Evolutionary conservation across 2,888 invertebrate genomes (phyloP).

Genomic region (Morinoia aosen): DNA sequence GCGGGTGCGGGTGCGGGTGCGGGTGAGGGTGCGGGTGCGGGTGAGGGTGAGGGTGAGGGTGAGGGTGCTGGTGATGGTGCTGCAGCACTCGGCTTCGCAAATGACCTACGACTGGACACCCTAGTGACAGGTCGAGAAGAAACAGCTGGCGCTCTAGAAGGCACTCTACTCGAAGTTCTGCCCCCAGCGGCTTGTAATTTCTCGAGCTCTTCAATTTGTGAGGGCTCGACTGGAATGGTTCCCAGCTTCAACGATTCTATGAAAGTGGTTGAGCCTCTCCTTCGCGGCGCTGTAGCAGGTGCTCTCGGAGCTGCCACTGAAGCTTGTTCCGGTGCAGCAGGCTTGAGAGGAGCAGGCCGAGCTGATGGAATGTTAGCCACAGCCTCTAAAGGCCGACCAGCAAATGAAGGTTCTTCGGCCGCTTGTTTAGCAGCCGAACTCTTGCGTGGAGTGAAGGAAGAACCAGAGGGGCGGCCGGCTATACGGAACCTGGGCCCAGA

Average conservation of each 20-base stretch:
- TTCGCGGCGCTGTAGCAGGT: neutral
- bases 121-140: constrained; percentile 23
- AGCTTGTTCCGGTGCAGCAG: neutral
- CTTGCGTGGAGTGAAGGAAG: constrained; percentile 33
- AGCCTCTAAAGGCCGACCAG: neutral
- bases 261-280: constrained; percentile 24
- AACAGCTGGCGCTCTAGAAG: constrained; percentile 7
- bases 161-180: neutral
- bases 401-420: neutral
- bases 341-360: neutral
- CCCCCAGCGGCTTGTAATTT: neutral
- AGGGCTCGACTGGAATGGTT: neutral
- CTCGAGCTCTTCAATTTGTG: constrained; percentile 33
- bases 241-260: constrained; percentile 33
- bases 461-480: neutral
- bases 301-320: neutral
- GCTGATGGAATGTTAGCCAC: neutral
- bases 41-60: neutral
- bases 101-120: neutral
- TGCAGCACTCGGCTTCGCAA: neutral
- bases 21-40: neutral
- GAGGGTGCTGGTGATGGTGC: neutral
- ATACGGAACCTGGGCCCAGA: neutral
- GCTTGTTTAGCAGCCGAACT: neutral
- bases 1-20: neutral